Evolutionary conservation across 2,888 invertebrate genomes (phyloP).

Genomic region (Patella pellucida): DNA sequence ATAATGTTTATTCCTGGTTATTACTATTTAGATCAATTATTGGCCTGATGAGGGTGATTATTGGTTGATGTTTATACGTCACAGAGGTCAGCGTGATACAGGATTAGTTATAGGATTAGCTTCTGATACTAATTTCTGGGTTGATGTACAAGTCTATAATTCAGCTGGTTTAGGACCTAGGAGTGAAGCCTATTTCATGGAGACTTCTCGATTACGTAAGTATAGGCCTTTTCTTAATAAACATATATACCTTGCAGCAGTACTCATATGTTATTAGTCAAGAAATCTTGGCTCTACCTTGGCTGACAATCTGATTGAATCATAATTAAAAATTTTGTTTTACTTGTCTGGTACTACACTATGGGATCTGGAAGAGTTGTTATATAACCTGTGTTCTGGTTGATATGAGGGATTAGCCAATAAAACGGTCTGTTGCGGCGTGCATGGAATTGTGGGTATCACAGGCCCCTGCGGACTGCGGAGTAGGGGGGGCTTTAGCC

Average conservation of each 20-base stretch:
- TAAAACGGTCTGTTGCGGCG: too few species aligned
- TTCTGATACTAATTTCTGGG: conserved; percentile 92
- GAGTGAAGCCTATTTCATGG: conserved; percentile 84
- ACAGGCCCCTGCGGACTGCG: too few species aligned
- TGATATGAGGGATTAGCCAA: too few species aligned
- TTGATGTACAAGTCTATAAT: conserved; percentile 95
- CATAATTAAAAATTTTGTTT: too few species aligned
- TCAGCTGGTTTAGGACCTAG: conserved; percentile 95
- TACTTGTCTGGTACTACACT: too few species aligned
- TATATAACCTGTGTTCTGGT: too few species aligned
- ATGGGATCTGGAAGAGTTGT: too few species aligned
- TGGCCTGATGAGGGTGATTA: conserved; percentile 29
- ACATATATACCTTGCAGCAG: background rate
- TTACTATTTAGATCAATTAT: conserved; percentile 38
- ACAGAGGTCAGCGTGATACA: conserved; percentile 84
- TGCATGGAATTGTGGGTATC: too few species aligned
- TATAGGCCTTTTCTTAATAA: background rate
- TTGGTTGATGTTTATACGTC: conserved; percentile 2
- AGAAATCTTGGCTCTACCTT: background rate
- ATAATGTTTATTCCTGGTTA: too few species aligned
- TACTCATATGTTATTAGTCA: background rate
- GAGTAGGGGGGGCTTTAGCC: too few species aligned
- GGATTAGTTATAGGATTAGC: conserved; percentile 92
- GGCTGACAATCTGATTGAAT: too few species aligned
- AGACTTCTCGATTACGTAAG: conserved; percentile 66